Percentiles rank a stretch among this genome's conserved stretches.
Evolutionary conservation across 2,888 invertebrate genomes (phyloP).

Genomic region (Agonopterix heracliana): DNA sequence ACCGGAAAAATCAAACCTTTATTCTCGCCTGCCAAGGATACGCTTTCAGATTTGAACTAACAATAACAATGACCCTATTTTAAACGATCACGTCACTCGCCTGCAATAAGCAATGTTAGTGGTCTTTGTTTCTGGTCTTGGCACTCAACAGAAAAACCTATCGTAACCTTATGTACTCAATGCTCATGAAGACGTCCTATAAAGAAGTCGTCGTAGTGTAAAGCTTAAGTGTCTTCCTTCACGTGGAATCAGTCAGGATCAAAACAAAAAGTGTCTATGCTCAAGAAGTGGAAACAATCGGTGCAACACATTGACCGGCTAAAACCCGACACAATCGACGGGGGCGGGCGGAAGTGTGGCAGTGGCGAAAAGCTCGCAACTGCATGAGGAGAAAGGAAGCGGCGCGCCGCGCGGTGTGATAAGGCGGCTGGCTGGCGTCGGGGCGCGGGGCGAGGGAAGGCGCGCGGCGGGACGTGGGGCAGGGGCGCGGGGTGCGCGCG

Average conservation of each 20-base stretch:
- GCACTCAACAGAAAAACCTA: too few species aligned
- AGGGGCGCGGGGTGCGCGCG: slow-evolving; percentile 61
- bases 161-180: too few species aligned
- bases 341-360: slow-evolving; percentile 70
- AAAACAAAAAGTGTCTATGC: too few species aligned
- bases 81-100: too few species aligned
- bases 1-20: slow-evolving; percentile 17
- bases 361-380: slow-evolving; percentile 74
- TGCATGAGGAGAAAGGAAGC: slow-evolving; percentile 68
- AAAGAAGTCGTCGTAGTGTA: too few species aligned
- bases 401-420: slow-evolving; percentile 67
- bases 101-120: too few species aligned
- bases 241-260: too few species aligned
- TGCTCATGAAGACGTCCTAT: too few species aligned
- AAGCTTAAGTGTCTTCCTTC: too few species aligned
- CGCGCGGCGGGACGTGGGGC: slow-evolving; percentile 38
- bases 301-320: slow-evolving; percentile 58
- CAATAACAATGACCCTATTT: slow-evolving; percentile 13
- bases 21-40: slow-evolving; percentile 14
- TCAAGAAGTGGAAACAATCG: slow-evolving; percentile 29
- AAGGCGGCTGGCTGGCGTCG: slow-evolving; percentile 68
- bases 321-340: slow-evolving; percentile 46
- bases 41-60: slow-evolving; percentile 12
- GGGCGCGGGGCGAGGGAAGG: slow-evolving; percentile 29
- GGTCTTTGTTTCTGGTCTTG: too few species aligned